These are phyloP conservation scores for Musca vetustissima DNA, from an alignment of 1,140 invertebrate genomes.

Conservation along the genomic window DNA sequence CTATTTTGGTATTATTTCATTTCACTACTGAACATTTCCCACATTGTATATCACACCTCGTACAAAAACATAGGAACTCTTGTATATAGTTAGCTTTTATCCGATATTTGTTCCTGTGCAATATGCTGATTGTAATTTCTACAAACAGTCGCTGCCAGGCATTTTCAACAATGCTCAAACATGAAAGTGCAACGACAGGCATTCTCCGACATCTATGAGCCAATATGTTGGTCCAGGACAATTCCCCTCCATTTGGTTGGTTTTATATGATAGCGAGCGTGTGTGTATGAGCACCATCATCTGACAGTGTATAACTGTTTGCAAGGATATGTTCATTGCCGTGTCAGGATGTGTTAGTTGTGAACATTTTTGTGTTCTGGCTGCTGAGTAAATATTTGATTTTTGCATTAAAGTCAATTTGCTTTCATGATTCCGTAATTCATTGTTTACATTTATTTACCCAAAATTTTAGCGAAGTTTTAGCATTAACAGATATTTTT, in stretches of 20 bases:
- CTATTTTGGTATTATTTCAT: no score
- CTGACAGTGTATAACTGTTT: not conserved
- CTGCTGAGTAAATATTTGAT: constrained; percentile 33
- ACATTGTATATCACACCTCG: no score
- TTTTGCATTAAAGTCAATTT: constrained; percentile 37
- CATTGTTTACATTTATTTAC: constrained; percentile 31
- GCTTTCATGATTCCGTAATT: constrained; percentile 36
- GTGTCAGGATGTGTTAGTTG: not conserved
- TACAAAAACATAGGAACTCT: no score
- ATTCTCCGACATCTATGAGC: no score
- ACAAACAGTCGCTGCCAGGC: not conserved
- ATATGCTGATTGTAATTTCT: not conserved
- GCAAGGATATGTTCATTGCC: not conserved
- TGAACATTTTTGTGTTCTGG: constrained; percentile 12
- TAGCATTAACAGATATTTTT: not conserved
- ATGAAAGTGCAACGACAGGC: no score
- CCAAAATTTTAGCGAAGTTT: constrained; percentile 13
- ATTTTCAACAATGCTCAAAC: constrained; percentile 1
- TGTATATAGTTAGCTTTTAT: no score
- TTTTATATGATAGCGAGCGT: not conserved
- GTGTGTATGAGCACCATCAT: not conserved
- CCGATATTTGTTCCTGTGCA: not conserved
- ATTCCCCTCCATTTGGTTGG: not conserved
- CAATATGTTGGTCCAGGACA: not conserved
- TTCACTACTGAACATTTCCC: no score